Evolutionary conservation across 2,113 vertebrate species (phyloP).

Genomic region (Seriola aureovittata): DNA sequence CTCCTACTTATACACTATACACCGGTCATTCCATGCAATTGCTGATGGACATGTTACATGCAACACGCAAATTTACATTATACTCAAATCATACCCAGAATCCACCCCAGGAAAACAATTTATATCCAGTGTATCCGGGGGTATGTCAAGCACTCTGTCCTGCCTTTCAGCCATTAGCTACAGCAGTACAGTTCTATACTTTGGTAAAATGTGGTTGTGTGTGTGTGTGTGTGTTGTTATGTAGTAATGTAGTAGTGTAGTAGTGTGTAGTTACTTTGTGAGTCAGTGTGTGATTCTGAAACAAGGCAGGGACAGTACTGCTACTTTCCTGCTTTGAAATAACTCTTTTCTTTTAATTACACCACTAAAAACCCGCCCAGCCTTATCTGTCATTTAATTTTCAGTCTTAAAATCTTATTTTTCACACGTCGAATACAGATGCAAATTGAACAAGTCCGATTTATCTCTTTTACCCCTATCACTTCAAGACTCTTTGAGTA

Average conservation of each 20-base stretch:
- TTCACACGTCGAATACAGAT: background rate
- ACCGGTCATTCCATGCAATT: conserved; percentile 28
- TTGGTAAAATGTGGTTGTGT: conserved; percentile 44
- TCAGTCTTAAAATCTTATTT: conserved; percentile 74
- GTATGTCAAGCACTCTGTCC: conserved; percentile 32
- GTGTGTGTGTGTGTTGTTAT: conserved; percentile 52
- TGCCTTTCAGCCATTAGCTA: conserved; percentile 51
- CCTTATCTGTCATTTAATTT: conserved; percentile 44
- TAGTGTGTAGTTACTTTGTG: conserved; percentile 50
- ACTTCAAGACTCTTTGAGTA: background rate
- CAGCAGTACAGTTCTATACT: conserved; percentile 43
- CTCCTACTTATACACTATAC: conserved; percentile 21
- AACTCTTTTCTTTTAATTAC: conserved; percentile 45
- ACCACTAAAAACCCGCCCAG: conserved; percentile 23
- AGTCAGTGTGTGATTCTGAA: conserved; percentile 46
- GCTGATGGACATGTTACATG: conserved; percentile 1
- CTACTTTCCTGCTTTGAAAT: conserved; percentile 72
- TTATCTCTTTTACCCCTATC: background rate
- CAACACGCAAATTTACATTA: conserved; percentile 24
- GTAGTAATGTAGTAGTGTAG: conserved; percentile 45
- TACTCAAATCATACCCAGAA: background rate
- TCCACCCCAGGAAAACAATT: conserved; percentile 33
- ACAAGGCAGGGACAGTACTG: conserved; percentile 55
- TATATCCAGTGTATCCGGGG: conserved; percentile 24
- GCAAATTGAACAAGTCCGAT: background rate